These are phyloP conservation scores for Lampris incognitus DNA, from an alignment of 2,113 vertebrate genomes.

Conservation along the genomic window DNA sequence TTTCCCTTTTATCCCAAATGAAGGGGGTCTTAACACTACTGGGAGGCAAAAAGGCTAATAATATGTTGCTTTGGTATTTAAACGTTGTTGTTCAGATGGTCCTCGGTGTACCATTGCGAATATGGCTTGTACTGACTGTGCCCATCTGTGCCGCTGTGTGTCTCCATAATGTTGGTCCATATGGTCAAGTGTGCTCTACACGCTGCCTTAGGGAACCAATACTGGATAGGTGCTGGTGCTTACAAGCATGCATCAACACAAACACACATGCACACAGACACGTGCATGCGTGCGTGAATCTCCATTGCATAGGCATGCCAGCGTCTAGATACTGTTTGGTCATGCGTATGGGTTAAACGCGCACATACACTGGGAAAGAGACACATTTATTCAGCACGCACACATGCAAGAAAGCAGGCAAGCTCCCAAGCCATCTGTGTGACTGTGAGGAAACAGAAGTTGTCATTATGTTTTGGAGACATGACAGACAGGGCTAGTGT, in stretches of 20 bases:
- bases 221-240: conserved; percentile 20
- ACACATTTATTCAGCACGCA: conserved; percentile 14
- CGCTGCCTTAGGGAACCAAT: conserved; percentile 50
- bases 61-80: conserved; percentile 24
- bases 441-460: conserved; percentile 47
- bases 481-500: conserved; percentile 25
- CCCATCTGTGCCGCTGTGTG: conserved; percentile 70
- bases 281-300: not conserved
- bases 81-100: conserved; percentile 26
- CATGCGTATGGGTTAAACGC: not conserved
- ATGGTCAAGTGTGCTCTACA: conserved; percentile 68
- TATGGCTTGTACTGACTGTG: conserved; percentile 60
- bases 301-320: too few species aligned
- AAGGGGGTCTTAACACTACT: conserved; percentile 4
- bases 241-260: conserved; percentile 18
- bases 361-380: not conserved
- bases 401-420: conserved; percentile 33
- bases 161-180: conserved; percentile 72
- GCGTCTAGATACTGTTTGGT: too few species aligned
- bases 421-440: conserved; percentile 22
- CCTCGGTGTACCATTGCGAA: conserved; percentile 61
- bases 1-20: not conserved
- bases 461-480: conserved; percentile 41
- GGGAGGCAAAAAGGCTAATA: not conserved
- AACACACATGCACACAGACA: not conserved